phyloP scores from a whole-genome alignment of 2,113 vertebrate genomes.

The Macrotus californicus region DNA sequence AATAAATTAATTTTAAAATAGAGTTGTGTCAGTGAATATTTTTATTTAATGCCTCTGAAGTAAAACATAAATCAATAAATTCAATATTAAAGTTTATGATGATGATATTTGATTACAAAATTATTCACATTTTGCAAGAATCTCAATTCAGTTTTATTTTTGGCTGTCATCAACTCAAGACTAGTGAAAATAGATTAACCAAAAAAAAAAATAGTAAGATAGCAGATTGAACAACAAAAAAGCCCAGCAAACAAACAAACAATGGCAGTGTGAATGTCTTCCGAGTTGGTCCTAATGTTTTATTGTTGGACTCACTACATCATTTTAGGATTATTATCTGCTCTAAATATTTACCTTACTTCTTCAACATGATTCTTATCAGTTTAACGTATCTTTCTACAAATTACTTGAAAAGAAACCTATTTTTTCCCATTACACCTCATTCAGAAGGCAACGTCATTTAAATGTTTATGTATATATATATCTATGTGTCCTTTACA shows the following conservation, averaged over 20 bases:
- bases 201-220: background rate
- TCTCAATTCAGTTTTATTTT: background rate
- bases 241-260: background rate
- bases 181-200: background rate
- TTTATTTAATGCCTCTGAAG: slow-evolving; percentile 58
- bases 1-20: slow-evolving; percentile 41
- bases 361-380: background rate
- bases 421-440: background rate
- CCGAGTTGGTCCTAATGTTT: background rate
- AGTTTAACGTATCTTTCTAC: background rate
- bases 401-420: background rate
- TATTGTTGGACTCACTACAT: background rate
- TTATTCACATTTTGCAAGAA: background rate
- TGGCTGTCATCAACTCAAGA: background rate
- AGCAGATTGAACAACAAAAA: background rate
- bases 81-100: background rate
- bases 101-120: background rate
- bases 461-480: background rate
- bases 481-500: too few species aligned
- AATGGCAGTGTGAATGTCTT: background rate
- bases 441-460: background rate
- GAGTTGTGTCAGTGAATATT: slow-evolving; percentile 23
- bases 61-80: background rate
- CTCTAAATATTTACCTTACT: background rate
- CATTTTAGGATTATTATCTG: background rate